A percentile compares a stretch with the other conserved stretches of the same genome.
These are phyloP conservation scores for Danaus chrysippus DNA, from an alignment of 2,888 invertebrate species.

Conservation along the genomic window DNA sequence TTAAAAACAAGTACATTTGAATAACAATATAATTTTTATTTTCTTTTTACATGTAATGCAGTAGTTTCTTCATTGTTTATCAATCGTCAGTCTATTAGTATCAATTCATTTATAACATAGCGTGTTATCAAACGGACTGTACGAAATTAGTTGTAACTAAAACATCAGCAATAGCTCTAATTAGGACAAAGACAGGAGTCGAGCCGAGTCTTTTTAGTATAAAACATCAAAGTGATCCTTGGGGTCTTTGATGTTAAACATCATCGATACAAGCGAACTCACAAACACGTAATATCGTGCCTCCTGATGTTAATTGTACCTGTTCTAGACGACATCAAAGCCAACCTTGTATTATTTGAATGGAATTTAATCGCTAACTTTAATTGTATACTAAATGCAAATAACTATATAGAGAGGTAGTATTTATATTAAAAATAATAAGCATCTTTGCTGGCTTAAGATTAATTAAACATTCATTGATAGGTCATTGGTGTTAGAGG, in stretches of 20 bases:
- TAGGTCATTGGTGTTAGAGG: constrained; percentile 15
- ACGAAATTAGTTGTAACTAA: constrained; percentile 47
- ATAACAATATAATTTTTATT: too few species aligned
- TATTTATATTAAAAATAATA: not conserved
- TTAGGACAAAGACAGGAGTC: constrained; percentile 61
- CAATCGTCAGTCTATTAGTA: too few species aligned
- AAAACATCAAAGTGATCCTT: constrained; percentile 69
- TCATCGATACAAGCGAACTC: constrained; percentile 66
- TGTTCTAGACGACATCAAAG: constrained; percentile 37
- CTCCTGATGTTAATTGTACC: constrained; percentile 39
- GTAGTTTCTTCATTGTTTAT: too few species aligned
- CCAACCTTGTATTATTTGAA: constrained; percentile 32
- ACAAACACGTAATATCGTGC: constrained; percentile 41
- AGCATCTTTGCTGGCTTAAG: not conserved
- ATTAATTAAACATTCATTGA: constrained; percentile 10
- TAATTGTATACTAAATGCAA: constrained; percentile 10
- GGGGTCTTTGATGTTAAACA: constrained; percentile 65
- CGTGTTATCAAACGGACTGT: constrained; percentile 30
- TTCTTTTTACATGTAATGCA: too few species aligned
- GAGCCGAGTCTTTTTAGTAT: constrained; percentile 61
- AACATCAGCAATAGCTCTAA: constrained; percentile 48
- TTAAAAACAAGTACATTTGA: too few species aligned
- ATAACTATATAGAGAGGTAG: not conserved
- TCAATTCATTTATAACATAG: too few species aligned
- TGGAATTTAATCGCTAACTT: constrained; percentile 33